Evolutionary conservation across 2,888 invertebrate genomes (phyloP), one percentile per base, ranked within the genome.

Genomic region (Eupithecia subfuscata): DNA sequence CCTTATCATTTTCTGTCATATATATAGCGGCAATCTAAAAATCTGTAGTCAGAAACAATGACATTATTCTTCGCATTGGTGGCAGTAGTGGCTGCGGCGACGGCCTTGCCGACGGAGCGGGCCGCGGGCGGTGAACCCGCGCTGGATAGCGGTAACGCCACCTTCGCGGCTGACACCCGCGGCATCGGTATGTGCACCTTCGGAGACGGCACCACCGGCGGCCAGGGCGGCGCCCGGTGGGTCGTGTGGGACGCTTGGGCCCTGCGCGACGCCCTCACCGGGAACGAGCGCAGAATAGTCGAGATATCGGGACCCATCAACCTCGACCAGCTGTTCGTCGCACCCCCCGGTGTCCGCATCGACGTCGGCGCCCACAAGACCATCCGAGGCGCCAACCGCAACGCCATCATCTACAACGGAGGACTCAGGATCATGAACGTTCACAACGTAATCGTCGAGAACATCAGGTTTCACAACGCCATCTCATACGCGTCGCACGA

Each of bases 191-290:
- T 67, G 67, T n/a, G n/a, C 22, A 67, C 40, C 56, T 76, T 71
- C 48, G 74, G 74, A 11, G 68, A 56, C 1, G 73, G 69, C 25
- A 75, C 77, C 43, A 56, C 22, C 64, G 79, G 79, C 2, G 77
- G 79, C 3, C n/a, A 25, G 14, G 77, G 75, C 7, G 79, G 79
- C 12, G 45, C 72, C 14, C 68, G 64, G 6, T 77, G 79, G 77
- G 73, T 71, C 14, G 78, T 78, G 22, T 76, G 72, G 73, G 78
- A 78, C 65, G 45, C 76, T 45, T 78, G 72, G 73, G 77, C 79
- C 25, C 70, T 79, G 22, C 69, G 75, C 5, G 72, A 73, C 3
- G 77, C 77, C 6, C 14, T 77, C 37, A 3, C 18, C 14, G 48
- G 70, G 34, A 67, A 75, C 25, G 68, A 68, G 0, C 70, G 43